Evolutionary conservation across 2,113 vertebrate genomes (phyloP).

Genomic region (Nothocercus julius): DNA sequence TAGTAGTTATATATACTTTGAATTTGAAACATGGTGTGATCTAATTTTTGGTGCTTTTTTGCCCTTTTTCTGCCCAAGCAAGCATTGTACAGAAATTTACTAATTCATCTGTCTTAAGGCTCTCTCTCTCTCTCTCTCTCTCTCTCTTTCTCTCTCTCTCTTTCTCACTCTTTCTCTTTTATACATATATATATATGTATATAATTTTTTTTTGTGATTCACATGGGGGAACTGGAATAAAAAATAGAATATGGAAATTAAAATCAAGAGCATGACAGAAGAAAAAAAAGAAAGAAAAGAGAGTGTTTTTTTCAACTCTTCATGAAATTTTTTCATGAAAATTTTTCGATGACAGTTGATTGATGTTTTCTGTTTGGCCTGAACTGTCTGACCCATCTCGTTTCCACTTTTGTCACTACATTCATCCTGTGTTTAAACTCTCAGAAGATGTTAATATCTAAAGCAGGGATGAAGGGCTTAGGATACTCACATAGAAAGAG

Average conservation of each 20-base stretch:
- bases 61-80: background rate
- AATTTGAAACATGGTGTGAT: background rate
- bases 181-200: too few relatives aligned
- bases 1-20: background rate
- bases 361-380: background rate
- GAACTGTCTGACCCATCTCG: background rate
- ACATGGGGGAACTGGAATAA: background rate
- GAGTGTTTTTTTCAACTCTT: background rate
- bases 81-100: background rate
- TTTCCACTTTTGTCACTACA: background rate
- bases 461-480: background rate
- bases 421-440: background rate
- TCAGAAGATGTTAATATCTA: rapidly evolving
- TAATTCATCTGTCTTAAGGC: background rate
- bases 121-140: background rate
- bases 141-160: too few relatives aligned
- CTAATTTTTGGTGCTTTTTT: background rate
- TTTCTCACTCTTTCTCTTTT: too few relatives aligned
- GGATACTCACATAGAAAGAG: background rate
- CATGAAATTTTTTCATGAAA: background rate
- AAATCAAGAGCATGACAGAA: background rate
- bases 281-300: background rate
- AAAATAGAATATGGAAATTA: background rate
- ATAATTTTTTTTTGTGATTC: background rate
- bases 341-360: background rate